These are phyloP conservation scores for Synodontis membranacea DNA, from an alignment of 2,113 vertebrate species.

Conservation along the genomic window DNA sequence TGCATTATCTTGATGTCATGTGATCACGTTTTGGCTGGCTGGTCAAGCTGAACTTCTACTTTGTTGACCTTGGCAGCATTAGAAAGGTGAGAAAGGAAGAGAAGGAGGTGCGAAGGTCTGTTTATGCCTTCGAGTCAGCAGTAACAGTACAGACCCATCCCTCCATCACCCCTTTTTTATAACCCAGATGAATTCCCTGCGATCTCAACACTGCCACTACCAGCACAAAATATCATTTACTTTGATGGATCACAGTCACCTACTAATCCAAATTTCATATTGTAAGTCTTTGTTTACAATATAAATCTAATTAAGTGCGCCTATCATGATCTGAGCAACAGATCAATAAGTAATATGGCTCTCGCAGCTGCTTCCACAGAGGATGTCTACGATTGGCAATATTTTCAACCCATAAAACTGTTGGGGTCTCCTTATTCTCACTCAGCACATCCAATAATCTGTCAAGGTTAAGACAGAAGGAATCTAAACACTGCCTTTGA, in stretches of 20 bases:
- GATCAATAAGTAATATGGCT: conserved; percentile 85
- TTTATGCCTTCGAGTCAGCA: conserved; percentile 51
- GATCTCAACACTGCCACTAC: conserved; percentile 68
- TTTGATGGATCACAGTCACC: conserved; percentile 75
- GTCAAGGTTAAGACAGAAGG: conserved; percentile 67
- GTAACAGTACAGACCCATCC: conserved; percentile 50
- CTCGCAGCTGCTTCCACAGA: conserved; percentile 79
- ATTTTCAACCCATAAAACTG: conserved; percentile 72
- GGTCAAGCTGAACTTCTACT: not conserved
- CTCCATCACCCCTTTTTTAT: conserved; percentile 48
- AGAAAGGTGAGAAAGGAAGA: conserved; percentile 11
- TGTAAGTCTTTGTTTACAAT: conserved; percentile 80
- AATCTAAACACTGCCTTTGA: conserved; percentile 63
- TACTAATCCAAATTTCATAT: conserved; percentile 75
- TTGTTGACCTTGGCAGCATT: not conserved
- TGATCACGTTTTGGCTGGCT: not conserved
- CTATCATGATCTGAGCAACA: conserved; percentile 68
- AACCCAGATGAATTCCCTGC: conserved; percentile 64
- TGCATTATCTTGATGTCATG: not conserved
- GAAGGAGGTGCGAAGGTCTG: not conserved
- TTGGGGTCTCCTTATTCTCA: conserved; percentile 57
- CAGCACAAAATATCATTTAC: conserved; percentile 71
- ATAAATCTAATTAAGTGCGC: conserved; percentile 84
- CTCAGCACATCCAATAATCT: conserved; percentile 72
- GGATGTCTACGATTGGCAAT: conserved; percentile 74